phyloP scores from a whole-genome alignment of 2,797 vertebrate species.

The Diceros bicornis region DNA sequence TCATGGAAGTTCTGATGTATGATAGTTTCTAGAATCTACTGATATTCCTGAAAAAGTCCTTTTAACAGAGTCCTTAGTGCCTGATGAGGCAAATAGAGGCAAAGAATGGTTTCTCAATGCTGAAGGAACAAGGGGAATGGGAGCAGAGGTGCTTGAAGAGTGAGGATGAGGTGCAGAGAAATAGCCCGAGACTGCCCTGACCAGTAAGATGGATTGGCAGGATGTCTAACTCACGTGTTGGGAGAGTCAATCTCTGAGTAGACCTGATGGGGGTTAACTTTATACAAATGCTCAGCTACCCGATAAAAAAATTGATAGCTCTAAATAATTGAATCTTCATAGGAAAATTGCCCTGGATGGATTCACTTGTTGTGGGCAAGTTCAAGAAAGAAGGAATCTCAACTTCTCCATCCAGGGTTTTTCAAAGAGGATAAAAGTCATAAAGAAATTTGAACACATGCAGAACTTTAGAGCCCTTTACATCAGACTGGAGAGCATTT shows the following conservation, averaged over 20 bases:
- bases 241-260: neutral
- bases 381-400: neutral
- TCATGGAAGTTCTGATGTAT: neutral
- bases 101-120: neutral
- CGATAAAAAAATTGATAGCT: neutral
- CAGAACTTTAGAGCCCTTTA: neutral
- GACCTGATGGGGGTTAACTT: neutral
- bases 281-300: neutral
- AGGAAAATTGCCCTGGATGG: neutral
- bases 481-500: neutral
- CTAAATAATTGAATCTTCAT: neutral
- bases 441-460: neutral
- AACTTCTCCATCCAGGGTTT: neutral
- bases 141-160: neutral
- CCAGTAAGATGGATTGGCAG: too few species aligned
- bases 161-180: too few species aligned
- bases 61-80: neutral
- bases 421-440: neutral
- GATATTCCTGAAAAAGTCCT: neutral
- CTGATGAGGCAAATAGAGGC: neutral
- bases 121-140: neutral
- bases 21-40: neutral
- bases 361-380: neutral
- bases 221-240: neutral
- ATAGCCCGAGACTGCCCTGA: too few species aligned